phyloP scores from a whole-genome alignment of 2,888 invertebrate species.

The Scaptomyza caliginosa region DNA sequence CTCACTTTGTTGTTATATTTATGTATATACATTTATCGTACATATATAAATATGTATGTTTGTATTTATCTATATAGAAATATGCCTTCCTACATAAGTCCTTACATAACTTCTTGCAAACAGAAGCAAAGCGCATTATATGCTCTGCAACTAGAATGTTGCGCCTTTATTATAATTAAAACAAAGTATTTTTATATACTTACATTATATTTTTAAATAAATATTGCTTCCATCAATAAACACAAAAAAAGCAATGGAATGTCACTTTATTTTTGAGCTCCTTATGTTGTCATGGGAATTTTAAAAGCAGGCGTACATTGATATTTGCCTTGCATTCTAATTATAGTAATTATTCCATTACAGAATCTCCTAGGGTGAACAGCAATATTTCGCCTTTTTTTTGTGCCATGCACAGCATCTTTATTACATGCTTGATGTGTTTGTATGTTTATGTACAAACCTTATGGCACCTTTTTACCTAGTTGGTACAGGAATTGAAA shows the following conservation, averaged over 20 bases:
- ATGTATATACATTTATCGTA: slow-evolving; percentile 9
- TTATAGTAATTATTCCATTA: slow-evolving; percentile 77
- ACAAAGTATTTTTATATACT: too few relatives aligned
- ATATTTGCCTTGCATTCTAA: slow-evolving; percentile 55
- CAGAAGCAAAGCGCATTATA: background rate
- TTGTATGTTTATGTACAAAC: background rate
- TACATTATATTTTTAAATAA: background rate
- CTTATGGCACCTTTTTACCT: slow-evolving; percentile 25
- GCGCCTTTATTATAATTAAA: slow-evolving; percentile 21
- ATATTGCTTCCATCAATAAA: background rate
- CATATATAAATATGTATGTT: background rate
- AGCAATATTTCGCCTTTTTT: slow-evolving; percentile 47
- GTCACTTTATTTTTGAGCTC: background rate
- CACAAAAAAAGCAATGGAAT: background rate
- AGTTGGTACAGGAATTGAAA: slow-evolving; percentile 42
- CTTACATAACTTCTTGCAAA: background rate
- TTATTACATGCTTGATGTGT: slow-evolving; percentile 1
- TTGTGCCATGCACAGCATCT: slow-evolving; percentile 26
- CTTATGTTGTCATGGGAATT: slow-evolving; percentile 20
- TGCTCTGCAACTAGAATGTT: background rate
- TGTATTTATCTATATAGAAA: background rate
- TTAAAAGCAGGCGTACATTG: background rate
- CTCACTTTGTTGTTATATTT: slow-evolving; percentile 68
- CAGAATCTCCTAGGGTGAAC: slow-evolving; percentile 75
- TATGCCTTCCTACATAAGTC: background rate